Conservation (phyloP, 2,888 invertebrate genomes). For the Drymonia ruficornis region DNA sequence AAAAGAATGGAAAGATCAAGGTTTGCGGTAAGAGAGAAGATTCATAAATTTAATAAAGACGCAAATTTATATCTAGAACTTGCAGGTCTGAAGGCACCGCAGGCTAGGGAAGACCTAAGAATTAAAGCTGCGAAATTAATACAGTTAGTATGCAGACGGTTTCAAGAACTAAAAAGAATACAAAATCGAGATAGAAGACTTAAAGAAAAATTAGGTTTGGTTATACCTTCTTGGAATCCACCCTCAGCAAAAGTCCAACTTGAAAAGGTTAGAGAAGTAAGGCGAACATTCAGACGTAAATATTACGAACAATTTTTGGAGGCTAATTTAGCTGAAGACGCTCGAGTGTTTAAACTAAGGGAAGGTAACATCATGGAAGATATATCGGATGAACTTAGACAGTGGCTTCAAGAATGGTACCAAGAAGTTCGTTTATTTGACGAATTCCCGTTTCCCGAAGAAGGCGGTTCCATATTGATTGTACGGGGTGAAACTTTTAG, state of each 20-base stretch:
- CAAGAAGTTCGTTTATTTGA: constrained; percentile 85
- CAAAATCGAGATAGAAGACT: constrained; percentile 66
- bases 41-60: constrained; percentile 62
- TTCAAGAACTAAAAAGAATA: constrained; percentile 65
- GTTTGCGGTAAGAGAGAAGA: constrained; percentile 39
- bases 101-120: constrained; percentile 47
- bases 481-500: constrained; percentile 85
- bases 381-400: constrained; percentile 89
- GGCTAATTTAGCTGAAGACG: constrained; percentile 76
- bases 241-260: constrained; percentile 74
- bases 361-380: constrained; percentile 88
- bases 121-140: constrained; percentile 59
- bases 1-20: constrained; percentile 76
- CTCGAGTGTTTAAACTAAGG: constrained; percentile 75
- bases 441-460: constrained; percentile 88
- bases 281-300: constrained; percentile 73
- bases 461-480: constrained; percentile 88
- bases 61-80: constrained; percentile 66
- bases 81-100: constrained; percentile 66
- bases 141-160: constrained; percentile 68
- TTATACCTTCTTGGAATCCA: constrained; percentile 77
- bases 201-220: constrained; percentile 83
- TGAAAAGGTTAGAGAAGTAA: constrained; percentile 71
- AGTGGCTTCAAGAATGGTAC: constrained; percentile 90
- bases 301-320: constrained; percentile 74